phyloP scores from a whole-genome alignment of 2,888 invertebrate species.

The Linhomoeus sp. region DNA sequence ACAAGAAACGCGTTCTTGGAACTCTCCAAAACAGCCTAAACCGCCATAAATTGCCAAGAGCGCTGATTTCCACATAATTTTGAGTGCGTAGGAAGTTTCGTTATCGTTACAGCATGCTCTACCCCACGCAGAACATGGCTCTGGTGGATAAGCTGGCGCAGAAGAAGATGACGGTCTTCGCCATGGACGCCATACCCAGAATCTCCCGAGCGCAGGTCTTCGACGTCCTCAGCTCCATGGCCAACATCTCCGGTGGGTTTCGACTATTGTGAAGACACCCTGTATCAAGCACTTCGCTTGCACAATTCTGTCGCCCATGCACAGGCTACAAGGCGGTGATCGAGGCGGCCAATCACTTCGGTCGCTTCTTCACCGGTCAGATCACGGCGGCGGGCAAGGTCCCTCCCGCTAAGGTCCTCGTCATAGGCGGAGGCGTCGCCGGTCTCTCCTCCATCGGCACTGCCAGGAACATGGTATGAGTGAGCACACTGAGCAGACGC shows the following conservation, averaged over 20 bases:
- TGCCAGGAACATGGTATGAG: conserved; percentile 48
- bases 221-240: conserved; percentile 74
- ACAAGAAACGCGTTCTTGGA: too few relatives aligned
- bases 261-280: too few relatives aligned
- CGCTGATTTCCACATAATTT: too few relatives aligned
- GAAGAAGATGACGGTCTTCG: conserved; percentile 56
- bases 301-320: too few relatives aligned
- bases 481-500: too few relatives aligned
- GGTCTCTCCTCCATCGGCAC: conserved; percentile 66
- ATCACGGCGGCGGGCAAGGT: conserved; percentile 70
- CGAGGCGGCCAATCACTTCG: conserved; percentile 68
- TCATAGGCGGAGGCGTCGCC: conserved; percentile 73
- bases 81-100: too few relatives aligned
- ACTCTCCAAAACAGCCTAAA: too few relatives aligned
- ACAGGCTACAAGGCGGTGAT: conserved; percentile 66
- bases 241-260: conserved; percentile 42
- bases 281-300: too few relatives aligned
- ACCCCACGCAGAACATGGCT: conserved; percentile 57
- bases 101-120: conserved; percentile 53
- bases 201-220: conserved; percentile 71
- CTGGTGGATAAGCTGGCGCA: conserved; percentile 48
- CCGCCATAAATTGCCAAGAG: too few relatives aligned
- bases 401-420: conserved; percentile 64
- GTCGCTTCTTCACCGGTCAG: conserved; percentile 72
- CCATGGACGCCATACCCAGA: conserved; percentile 68